Base-by-base conservation (phyloP, 2,888 invertebrate species). In the Seladonia tumulorum region DNA sequence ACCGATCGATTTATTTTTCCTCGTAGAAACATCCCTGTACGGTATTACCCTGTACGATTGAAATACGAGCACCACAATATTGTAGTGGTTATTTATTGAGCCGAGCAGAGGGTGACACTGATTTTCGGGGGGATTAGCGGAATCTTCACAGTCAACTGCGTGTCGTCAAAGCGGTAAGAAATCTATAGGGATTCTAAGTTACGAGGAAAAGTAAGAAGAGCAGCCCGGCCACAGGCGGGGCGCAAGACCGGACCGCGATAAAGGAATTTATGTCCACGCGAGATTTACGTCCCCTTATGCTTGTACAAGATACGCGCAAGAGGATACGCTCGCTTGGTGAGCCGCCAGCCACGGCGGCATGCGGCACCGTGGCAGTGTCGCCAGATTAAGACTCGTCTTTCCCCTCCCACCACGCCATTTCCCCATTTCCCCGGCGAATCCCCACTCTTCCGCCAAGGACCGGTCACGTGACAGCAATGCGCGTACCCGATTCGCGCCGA, bases 231-330 rank as follows among this genome's bases (percentile, higher is more conserved):
- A 57, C 74, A 79, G 57, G 72, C 80, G 53, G 76, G 79, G 57
- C 71, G 86, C 86, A 89, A 92, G 90, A 91, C 89, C 88, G 83
- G 81, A 63, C 88, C 83, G 88, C 90, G 92, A 92, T 93, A 93
- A 92, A 92, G 89, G 91, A 93, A 93, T 93, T 93, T 92, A 93
- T 91, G 92, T 91, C 91, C 91, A 89, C 89, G 83, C 87, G 89
- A 92, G 92, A 93, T 93, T 93, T 93, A 93, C 92, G 92, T 92
- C 82, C 81, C 85, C 85, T 87, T 83, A 88, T 88, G 88, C 90
- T 89, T 90, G 90, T 90, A 91, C 91, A 85, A 85, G 85, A 84
- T 77, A 87, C 88, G 83, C 86, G 81, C 80, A 83, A 79, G 53
- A 77, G 83, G 84, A 79, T 82, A 81, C 76, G 82, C 22, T 79